Base-by-base conservation (phyloP, 2,797 vertebrate genomes). In the Cyprinella venusta region DNA sequence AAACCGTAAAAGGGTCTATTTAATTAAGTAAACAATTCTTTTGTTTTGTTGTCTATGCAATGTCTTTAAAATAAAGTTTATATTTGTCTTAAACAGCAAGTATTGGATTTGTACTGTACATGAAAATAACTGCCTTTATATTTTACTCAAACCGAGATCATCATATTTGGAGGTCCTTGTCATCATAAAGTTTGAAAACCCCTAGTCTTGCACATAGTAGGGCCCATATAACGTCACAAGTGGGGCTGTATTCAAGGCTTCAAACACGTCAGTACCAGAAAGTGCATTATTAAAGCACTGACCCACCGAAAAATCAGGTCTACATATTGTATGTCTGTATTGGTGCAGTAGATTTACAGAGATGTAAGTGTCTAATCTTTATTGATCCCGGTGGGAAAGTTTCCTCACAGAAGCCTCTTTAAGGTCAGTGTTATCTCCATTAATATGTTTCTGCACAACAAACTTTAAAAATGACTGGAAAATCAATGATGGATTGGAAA, bases 241-340 rank as follows among this genome's bases (percentile, higher is more conserved):
- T 75, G 61, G 54, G n/a, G 24, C 36, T 56, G 61, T 21, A 68
- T 24, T 65, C 45, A 52, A 56, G 61, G 16, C 71, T 76, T 56
- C 18, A 75, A 75, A 65, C 70, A 15, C 21, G 59, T 26, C 24
- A 6, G 71, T 56, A 54, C 5, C 42, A 26, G n/a, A 82, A 67
- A 16, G 71, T 82, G 12, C 48, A 76, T 76, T 67, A 68, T 40
- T 75, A 26, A 81, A 82, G n/a, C 70, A 74, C 10, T 67, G 71
- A 50, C 45, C 70, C 33, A 59, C 56, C n/a, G 13, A 76, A 42
- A 52, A 75, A 67, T 42, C 15, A 56, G 78, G 38, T 52, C 61
- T 33, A 65, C 50, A 15, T 38, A 52, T 18, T 19, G 50, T 19
- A 69, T 70, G 33, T 70, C 65, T 80, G 16, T 42, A 40, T 21